A percentile compares a stretch with the other conserved stretches of the same genome.
These are phyloP conservation scores for Linepithema humile DNA, from an alignment of 1,140 invertebrate genomes.

Conservation along the genomic window DNA sequence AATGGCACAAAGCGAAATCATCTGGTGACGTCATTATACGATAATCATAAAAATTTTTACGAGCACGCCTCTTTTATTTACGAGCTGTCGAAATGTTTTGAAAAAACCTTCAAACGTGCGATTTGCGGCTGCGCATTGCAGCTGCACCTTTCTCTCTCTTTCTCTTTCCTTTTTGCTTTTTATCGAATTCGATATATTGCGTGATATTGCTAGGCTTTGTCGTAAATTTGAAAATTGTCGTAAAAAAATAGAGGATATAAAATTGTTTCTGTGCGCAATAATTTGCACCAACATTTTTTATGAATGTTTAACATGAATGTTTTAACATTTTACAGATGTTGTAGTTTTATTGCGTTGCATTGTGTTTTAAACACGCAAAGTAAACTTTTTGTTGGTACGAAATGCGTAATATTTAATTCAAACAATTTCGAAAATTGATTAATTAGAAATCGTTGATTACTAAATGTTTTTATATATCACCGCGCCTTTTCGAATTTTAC, in stretches of 20 bases:
- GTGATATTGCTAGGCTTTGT: neutral
- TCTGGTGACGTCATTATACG: constrained; percentile 35
- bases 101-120: neutral
- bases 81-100: constrained; percentile 40
- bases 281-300: neutral
- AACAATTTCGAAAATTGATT: neutral
- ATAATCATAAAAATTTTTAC: constrained; percentile 50
- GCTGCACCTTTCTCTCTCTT: constrained; percentile 8
- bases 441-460: neutral
- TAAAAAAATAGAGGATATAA: constrained; percentile 6
- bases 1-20: neutral
- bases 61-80: constrained; percentile 46
- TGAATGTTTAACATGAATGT: neutral
- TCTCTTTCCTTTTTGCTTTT: neutral
- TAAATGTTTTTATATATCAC: neutral
- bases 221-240: constrained; percentile 16
- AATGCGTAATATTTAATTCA: neutral
- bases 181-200: neutral
- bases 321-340: neutral
- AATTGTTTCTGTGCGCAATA: neutral
- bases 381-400: neutral
- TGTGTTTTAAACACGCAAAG: neutral
- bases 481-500: neutral
- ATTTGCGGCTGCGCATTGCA: constrained; percentile 35
- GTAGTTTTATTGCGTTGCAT: neutral